Percentiles rank a stretch among this genome's conserved stretches.
Evolutionary conservation across 2,113 vertebrate species (phyloP).

Genomic region (Seriola aureovittata): DNA sequence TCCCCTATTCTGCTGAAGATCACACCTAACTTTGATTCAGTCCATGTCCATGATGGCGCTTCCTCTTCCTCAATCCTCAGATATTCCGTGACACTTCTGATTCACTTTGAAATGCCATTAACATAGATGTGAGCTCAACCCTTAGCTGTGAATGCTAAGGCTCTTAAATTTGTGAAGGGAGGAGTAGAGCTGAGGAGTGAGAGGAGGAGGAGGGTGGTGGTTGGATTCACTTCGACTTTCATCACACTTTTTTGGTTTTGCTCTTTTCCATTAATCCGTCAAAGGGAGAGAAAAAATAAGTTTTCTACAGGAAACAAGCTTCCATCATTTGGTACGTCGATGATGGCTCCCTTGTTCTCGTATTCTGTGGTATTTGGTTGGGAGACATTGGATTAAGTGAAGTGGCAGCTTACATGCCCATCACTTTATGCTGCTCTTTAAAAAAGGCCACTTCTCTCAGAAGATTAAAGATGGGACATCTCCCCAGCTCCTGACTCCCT

Average conservation of each 20-base stretch:
- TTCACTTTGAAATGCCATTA: slow-evolving; percentile 63
- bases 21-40: slow-evolving; percentile 36
- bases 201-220: background rate
- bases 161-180: slow-evolving; percentile 42
- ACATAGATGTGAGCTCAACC: slow-evolving; percentile 55
- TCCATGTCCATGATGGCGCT: slow-evolving; percentile 31
- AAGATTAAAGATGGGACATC: slow-evolving; percentile 39
- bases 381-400: slow-evolving; percentile 62
- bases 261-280: slow-evolving; percentile 62
- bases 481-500: background rate
- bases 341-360: slow-evolving; percentile 43
- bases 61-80: slow-evolving; percentile 53
- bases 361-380: slow-evolving; percentile 59
- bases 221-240: slow-evolving; percentile 42
- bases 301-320: slow-evolving; percentile 39
- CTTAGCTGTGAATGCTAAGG: slow-evolving; percentile 48
- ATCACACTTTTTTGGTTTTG: slow-evolving; percentile 56
- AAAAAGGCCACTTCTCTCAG: slow-evolving; percentile 56
- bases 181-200: background rate
- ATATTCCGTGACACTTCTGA: slow-evolving; percentile 35
- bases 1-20: background rate
- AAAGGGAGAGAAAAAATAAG: slow-evolving; percentile 47
- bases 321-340: slow-evolving; percentile 33
- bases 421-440: slow-evolving; percentile 50
- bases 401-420: slow-evolving; percentile 52